Conservation (phyloP, 2,113 vertebrate species). For the Pluvianellus socialis region DNA sequence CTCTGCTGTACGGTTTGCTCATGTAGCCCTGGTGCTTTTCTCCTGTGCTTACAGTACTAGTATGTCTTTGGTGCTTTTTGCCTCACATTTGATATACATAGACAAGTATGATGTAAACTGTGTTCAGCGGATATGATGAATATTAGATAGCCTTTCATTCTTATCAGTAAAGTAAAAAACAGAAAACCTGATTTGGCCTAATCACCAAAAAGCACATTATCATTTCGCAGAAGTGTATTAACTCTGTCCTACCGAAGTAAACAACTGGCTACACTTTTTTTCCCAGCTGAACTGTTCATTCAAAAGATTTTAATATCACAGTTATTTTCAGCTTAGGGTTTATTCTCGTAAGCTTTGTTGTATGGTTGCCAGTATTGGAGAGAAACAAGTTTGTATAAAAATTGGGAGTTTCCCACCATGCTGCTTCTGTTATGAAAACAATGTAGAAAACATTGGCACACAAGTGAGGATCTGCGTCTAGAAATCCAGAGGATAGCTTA, state of each 20-base stretch:
- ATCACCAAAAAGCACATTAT: neutral
- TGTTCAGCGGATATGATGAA: neutral
- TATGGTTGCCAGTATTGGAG: neutral
- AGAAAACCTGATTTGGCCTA: neutral
- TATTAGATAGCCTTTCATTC: neutral
- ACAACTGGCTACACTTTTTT: neutral
- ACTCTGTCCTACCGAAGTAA: neutral
- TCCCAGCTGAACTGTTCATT: neutral
- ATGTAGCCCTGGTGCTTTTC: neutral
- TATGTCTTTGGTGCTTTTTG: neutral
- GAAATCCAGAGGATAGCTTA: neutral
- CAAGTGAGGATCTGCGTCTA: neutral
- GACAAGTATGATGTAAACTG: neutral
- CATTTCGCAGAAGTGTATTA: neutral
- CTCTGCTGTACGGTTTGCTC: neutral
- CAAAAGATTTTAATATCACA: neutral
- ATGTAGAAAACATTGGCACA: neutral
- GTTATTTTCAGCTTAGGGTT: neutral
- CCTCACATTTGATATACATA: neutral
- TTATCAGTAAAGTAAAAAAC: neutral
- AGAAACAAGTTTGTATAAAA: neutral
- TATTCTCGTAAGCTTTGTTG: neutral
- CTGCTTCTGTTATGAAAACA: conserved; percentile 11
- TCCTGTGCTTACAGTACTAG: neutral
- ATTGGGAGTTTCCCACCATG: neutral